phyloP scores from a whole-genome alignment of 1,140 invertebrate genomes.

The Sinella curviseta region DNA sequence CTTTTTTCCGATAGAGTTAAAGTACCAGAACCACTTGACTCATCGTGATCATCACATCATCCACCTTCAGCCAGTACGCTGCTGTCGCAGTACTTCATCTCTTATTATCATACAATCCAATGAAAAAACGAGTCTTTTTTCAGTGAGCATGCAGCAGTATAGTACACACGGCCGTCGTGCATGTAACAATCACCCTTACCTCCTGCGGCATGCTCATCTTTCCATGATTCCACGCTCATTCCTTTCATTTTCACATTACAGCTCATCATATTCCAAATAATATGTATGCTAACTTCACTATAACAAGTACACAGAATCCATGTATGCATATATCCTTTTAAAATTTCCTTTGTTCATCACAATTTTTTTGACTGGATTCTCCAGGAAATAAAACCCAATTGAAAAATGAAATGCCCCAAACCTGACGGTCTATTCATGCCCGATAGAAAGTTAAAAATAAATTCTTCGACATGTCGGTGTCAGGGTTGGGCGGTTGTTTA shows the following conservation, averaged over 20 bases:
- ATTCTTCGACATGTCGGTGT: no score
- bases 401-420: no score
- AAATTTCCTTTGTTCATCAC: no score
- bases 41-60: neutral
- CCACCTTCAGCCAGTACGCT: neutral
- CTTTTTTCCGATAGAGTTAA: neutral
- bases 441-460: no score
- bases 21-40: conserved; percentile 23
- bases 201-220: conserved; percentile 44
- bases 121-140: neutral
- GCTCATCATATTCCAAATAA: neutral
- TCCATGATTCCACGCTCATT: conserved; percentile 4
- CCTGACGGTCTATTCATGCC: no score
- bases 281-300: neutral
- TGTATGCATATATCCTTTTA: neutral
- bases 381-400: no score
- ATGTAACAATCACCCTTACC: conserved; percentile 47
- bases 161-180: neutral
- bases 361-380: no score
- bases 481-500: no score
- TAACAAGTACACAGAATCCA: neutral
- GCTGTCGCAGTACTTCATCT: neutral
- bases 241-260: neutral
- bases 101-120: no score
- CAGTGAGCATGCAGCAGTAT: neutral